These are phyloP conservation scores for Heliconius sara DNA, from an alignment of 2,888 invertebrate species.

Conservation along the genomic window DNA sequence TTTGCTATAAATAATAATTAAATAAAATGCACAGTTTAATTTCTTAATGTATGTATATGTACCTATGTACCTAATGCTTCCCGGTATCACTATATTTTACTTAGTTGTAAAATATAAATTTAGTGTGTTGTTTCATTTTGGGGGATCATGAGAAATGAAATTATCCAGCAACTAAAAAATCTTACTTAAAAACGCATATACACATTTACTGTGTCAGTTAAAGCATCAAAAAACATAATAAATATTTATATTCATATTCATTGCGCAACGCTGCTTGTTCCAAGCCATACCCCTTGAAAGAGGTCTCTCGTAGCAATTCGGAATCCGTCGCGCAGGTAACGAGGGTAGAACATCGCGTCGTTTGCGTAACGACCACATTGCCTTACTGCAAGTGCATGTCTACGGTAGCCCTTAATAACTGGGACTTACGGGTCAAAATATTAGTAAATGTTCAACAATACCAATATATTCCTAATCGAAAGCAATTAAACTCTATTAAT, in stretches of 20 bases:
- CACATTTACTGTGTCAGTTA: not conserved
- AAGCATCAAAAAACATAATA: not conserved
- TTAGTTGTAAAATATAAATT: not conserved
- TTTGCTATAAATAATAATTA: not conserved
- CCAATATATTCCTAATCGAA: not conserved
- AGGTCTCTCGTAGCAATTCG: conserved; percentile 27
- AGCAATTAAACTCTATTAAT: conserved; percentile 3
- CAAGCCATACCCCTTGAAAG: conserved; percentile 18
- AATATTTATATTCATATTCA: conserved; percentile 13
- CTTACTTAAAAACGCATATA: not conserved
- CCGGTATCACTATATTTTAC: not conserved
- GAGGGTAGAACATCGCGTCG: conserved; percentile 30
- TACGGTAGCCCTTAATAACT: conserved; percentile 18
- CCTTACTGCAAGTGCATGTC: conserved; percentile 5
- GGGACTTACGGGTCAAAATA: conserved; percentile 22
- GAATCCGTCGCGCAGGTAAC: conserved; percentile 36
- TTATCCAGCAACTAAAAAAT: not conserved
- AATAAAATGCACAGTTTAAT: not conserved
- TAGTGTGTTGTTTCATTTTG: not conserved
- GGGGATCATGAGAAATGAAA: not conserved
- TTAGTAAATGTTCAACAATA: conserved; percentile 12
- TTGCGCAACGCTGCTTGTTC: conserved; percentile 3
- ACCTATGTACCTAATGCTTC: not conserved
- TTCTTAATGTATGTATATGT: too few species aligned
- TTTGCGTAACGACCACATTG: conserved; percentile 35